A percentile compares a stretch with the other conserved stretches of the same genome.
These are phyloP conservation scores for Formica selysi DNA, from an alignment of 1,140 invertebrate genomes.

Conservation along the genomic window DNA sequence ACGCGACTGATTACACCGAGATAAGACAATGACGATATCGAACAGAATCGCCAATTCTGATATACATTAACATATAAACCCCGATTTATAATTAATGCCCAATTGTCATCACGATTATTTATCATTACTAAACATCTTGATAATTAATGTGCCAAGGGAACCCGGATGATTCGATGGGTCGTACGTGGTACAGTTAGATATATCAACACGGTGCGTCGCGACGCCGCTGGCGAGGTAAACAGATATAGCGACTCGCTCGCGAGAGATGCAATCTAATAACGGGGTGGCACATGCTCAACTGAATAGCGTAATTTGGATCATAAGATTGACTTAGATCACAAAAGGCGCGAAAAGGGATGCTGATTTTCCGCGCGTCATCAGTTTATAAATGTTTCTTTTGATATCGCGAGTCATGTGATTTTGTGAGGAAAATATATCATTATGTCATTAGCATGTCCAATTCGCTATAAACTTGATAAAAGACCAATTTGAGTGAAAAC, in stretches of 20 bases:
- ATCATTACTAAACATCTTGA: too few relatives aligned
- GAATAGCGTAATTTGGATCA: constrained; percentile 50
- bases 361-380: constrained; percentile 17
- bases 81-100: constrained; percentile 31
- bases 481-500: neutral
- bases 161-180: constrained; percentile 59
- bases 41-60: constrained; percentile 5
- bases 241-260: constrained; percentile 37
- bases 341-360: constrained; percentile 5
- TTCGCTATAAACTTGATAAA: neutral
- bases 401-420: neutral
- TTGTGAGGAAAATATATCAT: neutral
- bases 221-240: neutral
- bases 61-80: constrained; percentile 9
- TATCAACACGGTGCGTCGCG: constrained; percentile 19
- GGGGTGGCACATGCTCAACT: constrained; percentile 37
- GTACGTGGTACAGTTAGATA: constrained; percentile 13
- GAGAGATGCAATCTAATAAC: constrained; percentile 58
- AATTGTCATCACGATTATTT: neutral
- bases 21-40: neutral
- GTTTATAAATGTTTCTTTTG: neutral
- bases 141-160: constrained; percentile 65
- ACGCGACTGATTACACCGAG: neutral
- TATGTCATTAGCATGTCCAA: neutral
- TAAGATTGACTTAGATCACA: constrained; percentile 11